A percentile compares a stretch with the other conserved stretches of the same genome.
phyloP scores from a whole-genome alignment of 2,888 invertebrate species.

The Pheosia tremula region DNA sequence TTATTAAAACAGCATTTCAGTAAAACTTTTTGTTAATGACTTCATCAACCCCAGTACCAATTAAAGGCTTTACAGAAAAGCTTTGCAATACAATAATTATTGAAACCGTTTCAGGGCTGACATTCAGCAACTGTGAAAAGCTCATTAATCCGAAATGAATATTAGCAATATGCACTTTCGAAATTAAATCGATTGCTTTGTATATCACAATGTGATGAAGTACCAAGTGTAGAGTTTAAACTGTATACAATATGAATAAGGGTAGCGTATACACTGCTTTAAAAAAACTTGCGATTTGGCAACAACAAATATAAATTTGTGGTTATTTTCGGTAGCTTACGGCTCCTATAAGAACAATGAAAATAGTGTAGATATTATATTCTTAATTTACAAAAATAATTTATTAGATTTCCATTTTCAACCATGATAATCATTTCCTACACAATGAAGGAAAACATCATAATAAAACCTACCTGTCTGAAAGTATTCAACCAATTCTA shows the following conservation, averaged over 20 bases:
- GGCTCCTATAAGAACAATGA: too few species aligned
- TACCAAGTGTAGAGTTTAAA: slow-evolving; percentile 53
- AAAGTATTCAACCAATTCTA: too few species aligned
- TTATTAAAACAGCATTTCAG: background rate
- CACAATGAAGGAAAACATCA: too few species aligned
- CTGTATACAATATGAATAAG: slow-evolving; percentile 61
- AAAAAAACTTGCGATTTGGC: background rate
- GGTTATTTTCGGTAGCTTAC: too few species aligned
- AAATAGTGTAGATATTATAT: too few species aligned
- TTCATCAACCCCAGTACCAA: background rate
- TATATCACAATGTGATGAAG: slow-evolving; percentile 51
- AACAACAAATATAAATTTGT: too few species aligned
- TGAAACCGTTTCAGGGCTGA: background rate
- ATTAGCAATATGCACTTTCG: slow-evolving; percentile 14
- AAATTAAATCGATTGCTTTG: slow-evolving; percentile 38
- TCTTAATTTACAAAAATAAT: too few species aligned
- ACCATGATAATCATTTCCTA: too few species aligned
- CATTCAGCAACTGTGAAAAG: slow-evolving; percentile 2
- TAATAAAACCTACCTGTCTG: too few species aligned
- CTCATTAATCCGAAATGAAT: slow-evolving; percentile 3
- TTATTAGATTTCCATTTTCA: too few species aligned
- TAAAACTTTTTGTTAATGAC: background rate
- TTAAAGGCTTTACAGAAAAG: slow-evolving; percentile 1
- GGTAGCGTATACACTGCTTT: slow-evolving; percentile 32
- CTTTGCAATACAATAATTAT: background rate